Evolutionary conservation across 1,140 invertebrate species (phyloP).

Genomic region (Zaprionus africanus): DNA sequence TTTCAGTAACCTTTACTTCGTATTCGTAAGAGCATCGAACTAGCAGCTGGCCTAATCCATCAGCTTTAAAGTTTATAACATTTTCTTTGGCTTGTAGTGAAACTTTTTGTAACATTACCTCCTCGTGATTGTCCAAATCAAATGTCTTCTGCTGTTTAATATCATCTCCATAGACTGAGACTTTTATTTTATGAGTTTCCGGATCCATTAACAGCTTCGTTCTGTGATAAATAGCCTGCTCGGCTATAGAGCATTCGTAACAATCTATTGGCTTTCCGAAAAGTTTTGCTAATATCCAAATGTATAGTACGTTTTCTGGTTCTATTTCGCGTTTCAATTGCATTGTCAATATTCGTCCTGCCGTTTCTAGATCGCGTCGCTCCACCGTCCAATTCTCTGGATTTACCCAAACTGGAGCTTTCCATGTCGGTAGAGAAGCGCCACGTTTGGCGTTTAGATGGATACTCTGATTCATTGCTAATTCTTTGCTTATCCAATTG

Average conservation of each 20-base stretch:
- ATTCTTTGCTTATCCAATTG: not conserved
- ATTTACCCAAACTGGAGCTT: not conserved
- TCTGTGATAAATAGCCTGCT: constrained; percentile 15
- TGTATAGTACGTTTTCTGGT: not conserved
- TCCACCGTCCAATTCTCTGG: not conserved
- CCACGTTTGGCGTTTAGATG: constrained; percentile 11
- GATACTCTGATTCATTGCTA: not conserved
- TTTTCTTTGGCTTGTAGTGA: not conserved
- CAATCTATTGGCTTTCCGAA: not conserved
- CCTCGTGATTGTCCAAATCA: not conserved
- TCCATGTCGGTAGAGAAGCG: not conserved
- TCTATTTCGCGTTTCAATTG: not conserved
- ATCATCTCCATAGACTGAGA: not conserved
- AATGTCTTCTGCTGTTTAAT: not conserved
- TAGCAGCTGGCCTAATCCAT: not conserved
- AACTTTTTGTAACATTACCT: not conserved
- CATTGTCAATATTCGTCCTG: not conserved
- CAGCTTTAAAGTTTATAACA: not conserved
- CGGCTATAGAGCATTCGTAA: constrained; percentile 38
- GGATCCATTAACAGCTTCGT: too few relatives aligned
- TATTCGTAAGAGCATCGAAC: constrained; percentile 14
- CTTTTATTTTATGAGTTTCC: not conserved
- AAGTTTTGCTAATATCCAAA: constrained; percentile 13
- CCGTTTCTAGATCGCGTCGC: constrained; percentile 11
- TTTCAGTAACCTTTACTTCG: not conserved